Conservation (phyloP, 2,113 vertebrate genomes). For the Pampusana beccarii region DNA sequence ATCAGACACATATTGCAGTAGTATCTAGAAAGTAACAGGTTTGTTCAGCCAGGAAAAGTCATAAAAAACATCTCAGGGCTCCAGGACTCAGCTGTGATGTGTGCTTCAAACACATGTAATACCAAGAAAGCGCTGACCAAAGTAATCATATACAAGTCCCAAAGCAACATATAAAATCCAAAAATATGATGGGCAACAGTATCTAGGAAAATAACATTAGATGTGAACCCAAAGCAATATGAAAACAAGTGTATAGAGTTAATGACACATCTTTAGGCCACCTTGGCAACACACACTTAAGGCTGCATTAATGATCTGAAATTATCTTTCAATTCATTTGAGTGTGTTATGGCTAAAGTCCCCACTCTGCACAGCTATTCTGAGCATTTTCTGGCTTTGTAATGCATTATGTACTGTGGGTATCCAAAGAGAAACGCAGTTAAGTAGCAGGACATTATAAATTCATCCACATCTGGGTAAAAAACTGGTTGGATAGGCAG, state of each 20-base stretch:
- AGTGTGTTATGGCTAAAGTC: background rate
- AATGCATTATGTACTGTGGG: fast-evolving
- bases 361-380: background rate
- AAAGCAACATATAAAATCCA: background rate
- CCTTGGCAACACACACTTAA: background rate
- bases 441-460: background rate
- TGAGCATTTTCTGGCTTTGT: background rate
- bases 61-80: background rate
- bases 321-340: background rate
- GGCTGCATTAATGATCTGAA: background rate
- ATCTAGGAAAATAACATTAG: background rate
- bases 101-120: background rate
- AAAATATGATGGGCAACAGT: background rate
- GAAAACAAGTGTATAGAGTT: background rate
- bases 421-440: background rate
- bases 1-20: background rate
- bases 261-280: background rate
- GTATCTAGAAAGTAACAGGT: background rate
- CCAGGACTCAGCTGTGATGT: background rate
- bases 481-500: no score
- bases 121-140: background rate
- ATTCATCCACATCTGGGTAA: background rate
- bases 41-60: background rate
- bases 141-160: background rate
- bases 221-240: background rate